Evolutionary conservation across 2,888 invertebrate genomes (phyloP).

Genomic region (Drosophila merina): DNA sequence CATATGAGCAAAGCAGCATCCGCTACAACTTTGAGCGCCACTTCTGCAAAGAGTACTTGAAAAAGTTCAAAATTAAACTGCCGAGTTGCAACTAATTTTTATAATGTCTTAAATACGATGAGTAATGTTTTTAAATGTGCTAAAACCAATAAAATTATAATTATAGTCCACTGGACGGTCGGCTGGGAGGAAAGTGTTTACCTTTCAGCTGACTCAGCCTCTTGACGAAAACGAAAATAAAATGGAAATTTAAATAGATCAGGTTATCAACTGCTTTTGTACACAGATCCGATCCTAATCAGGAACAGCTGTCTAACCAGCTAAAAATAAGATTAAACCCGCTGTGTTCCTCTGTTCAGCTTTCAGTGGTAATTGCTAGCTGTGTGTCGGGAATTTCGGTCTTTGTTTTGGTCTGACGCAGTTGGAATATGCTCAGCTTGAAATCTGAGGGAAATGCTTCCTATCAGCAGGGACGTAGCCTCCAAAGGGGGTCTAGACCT

Average conservation of each 20-base stretch:
- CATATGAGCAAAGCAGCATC: conserved; percentile 71
- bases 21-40: conserved; percentile 68
- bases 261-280: conserved; percentile 28
- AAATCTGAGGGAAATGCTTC: conserved; percentile 10
- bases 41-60: conserved; percentile 73
- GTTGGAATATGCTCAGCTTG: conserved; percentile 13
- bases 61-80: conserved; percentile 63
- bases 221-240: not conserved
- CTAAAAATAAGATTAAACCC: conserved; percentile 28
- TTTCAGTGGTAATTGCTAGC: conserved; percentile 6
- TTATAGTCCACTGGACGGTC: conserved; percentile 3
- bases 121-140: conserved; percentile 28
- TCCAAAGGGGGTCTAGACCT: not conserved
- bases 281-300: conserved; percentile 29
- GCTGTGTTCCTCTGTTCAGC: conserved; percentile 10
- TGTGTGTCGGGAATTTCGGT: conserved; percentile 10
- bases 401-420: conserved; percentile 39
- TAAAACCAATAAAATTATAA: conserved; percentile 27
- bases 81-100: conserved; percentile 55
- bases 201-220: conserved; percentile 19
- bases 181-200: not conserved
- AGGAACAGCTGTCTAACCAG: conserved; percentile 7
- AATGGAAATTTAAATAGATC: conserved; percentile 22
- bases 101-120: not conserved
- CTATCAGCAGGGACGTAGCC: conserved; percentile 20